Evolutionary conservation across 1,140 invertebrate genomes (phyloP).

Genomic region (Brachionus angularis): DNA sequence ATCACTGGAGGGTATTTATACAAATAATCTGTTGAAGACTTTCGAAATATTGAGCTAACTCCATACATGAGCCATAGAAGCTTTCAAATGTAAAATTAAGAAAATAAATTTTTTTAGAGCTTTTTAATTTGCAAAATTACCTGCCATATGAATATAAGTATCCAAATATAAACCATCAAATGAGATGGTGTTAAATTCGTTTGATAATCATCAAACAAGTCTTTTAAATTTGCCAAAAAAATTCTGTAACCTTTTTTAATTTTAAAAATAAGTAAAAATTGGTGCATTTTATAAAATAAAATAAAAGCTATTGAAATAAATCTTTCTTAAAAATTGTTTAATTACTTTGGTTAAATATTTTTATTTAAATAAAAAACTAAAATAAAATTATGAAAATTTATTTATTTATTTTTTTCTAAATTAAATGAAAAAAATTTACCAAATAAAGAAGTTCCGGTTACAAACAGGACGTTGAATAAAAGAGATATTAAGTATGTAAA

Average conservation of each 20-base stretch:
- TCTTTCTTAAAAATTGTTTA: too few relatives aligned
- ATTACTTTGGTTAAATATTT: too few relatives aligned
- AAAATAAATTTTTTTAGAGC: background rate
- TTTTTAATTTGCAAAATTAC: background rate
- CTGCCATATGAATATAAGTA: constrained; percentile 12
- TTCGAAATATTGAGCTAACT: constrained; percentile 33
- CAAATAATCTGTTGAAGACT: constrained; percentile 33
- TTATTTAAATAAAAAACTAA: too few relatives aligned
- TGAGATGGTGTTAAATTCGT: constrained; percentile 5
- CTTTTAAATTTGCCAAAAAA: too few relatives aligned
- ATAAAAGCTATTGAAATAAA: too few relatives aligned
- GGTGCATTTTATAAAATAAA: too few relatives aligned
- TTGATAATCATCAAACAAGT: constrained; percentile 1
- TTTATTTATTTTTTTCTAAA: background rate
- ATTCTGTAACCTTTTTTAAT: too few relatives aligned
- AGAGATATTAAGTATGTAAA: constrained; percentile 7
- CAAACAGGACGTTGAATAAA: constrained; percentile 5
- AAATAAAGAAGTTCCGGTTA: constrained; percentile 15
- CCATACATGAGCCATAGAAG: constrained; percentile 31
- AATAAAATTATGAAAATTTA: too few relatives aligned
- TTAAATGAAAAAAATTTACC: background rate
- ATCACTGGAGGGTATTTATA: constrained; percentile 41
- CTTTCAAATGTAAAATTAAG: background rate
- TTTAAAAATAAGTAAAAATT: too few relatives aligned
- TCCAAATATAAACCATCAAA: constrained; percentile 9